A percentile compares a stretch with the other conserved stretches of the same genome.
These are phyloP conservation scores for Cygnus buccinator DNA, from an alignment of 2,113 vertebrate species.

Conservation along the genomic window DNA sequence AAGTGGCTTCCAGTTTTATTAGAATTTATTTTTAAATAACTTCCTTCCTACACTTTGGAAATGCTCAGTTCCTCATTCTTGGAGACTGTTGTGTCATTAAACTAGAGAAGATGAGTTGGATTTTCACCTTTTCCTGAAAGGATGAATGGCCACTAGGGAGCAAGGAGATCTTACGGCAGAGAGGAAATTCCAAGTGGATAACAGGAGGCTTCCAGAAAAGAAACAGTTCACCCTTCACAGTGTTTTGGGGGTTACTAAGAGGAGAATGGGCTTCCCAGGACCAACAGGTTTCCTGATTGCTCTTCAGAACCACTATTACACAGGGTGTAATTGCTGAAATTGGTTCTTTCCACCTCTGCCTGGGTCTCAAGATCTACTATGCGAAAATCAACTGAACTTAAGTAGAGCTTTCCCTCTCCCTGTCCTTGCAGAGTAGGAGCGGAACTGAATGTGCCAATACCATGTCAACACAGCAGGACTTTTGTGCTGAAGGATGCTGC, in stretches of 20 bases:
- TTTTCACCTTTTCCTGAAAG: not conserved
- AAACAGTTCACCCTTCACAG: accelerated
- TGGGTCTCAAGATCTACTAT: not conserved
- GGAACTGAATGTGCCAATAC: not conserved
- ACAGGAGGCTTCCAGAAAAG: not conserved
- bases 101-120: not conserved
- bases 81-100: not conserved
- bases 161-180: not conserved
- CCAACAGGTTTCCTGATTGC: not conserved
- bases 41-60: not conserved
- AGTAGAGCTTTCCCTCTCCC: not conserved
- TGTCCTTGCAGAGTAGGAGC: not conserved
- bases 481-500: not conserved
- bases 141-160: not conserved
- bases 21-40: not conserved
- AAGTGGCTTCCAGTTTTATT: not conserved
- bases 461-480: accelerated
- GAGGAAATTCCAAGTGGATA: not conserved
- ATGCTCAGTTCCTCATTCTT: not conserved
- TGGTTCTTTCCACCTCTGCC: not conserved
- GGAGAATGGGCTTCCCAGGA: not conserved
- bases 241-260: not conserved
- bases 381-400: not conserved
- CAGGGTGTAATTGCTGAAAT: not conserved
- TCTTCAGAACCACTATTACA: not conserved